These are phyloP conservation scores for Platerodrilus igneus DNA, from an alignment of 2,888 invertebrate species.

Conservation along the genomic window DNA sequence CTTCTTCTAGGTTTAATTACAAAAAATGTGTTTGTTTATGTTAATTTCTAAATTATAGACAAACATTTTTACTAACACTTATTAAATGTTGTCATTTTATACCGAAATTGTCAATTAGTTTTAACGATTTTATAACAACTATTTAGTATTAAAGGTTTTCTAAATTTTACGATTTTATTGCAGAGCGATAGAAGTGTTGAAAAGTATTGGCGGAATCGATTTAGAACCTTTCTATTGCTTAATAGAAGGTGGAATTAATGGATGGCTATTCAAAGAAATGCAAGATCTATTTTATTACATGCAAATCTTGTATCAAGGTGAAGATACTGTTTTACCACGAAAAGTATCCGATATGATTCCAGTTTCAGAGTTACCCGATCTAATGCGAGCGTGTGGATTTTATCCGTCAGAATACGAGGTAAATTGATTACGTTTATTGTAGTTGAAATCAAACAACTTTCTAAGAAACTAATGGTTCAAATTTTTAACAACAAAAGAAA, in stretches of 20 bases:
- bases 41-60: background rate
- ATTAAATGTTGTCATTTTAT: no score
- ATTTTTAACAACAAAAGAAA: no score
- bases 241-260: constrained; percentile 64
- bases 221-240: constrained; percentile 67
- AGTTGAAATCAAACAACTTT: no score
- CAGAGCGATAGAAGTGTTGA: constrained; percentile 16
- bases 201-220: constrained; percentile 53
- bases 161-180: background rate
- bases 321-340: constrained; percentile 59
- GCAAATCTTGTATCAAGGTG: constrained; percentile 68
- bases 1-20: no score
- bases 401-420: constrained; percentile 74
- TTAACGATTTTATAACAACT: no score
- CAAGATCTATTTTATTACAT: constrained; percentile 73
- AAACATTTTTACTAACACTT: no score
- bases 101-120: no score
- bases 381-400: constrained; percentile 70
- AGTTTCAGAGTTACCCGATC: constrained; percentile 63
- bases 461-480: background rate
- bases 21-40: no score
- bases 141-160: background rate
- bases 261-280: constrained; percentile 67
- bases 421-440: constrained; percentile 11
- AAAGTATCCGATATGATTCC: constrained; percentile 58